Base-by-base conservation (phyloP, 2,888 invertebrate genomes). In the Eristalis arbustorum region DNA sequence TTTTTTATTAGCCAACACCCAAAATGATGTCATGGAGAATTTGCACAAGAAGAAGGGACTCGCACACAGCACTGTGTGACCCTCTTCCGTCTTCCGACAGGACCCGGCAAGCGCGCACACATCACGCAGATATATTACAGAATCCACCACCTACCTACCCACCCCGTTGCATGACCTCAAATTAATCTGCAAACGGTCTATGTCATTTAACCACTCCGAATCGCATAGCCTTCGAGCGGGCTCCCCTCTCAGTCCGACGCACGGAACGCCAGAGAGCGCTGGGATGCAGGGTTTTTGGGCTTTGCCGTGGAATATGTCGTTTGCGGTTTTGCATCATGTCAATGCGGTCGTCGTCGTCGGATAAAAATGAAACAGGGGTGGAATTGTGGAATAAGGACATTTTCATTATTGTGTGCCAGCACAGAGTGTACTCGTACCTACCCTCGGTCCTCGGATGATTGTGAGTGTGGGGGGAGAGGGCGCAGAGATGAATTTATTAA, bases 111-210 rank as follows among this genome's bases (percentile, higher is more conserved):
- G 34, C 69, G 34, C 69, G 63, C 49, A 57, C 11, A 56, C 40
- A 42, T 49, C 72, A 62, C 68, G 31, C 80, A 57, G 69, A 42
- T 84, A 67, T 74, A 74, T 78, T 83, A 66, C 74, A 87, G 71
- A 69, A 83, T 71, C 74, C 77, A 66, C 40, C 66, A 71, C 40
- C 68, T 59, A 40, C 37, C 22, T 13, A 69, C 49, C 72, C 67
- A 84, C 61, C 83, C 83, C 87, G 63, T 75, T 63, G 72, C 78
- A 87, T 87, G 87, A 87, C 83, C 87, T 87, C 82, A 83, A 87
- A 87, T 87, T 85, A 82, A 82, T 85, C 85, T 82, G 62, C 73
- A 68, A 85, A 82, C 77, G 82, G 74, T 85, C 77, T 82, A 74
- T 77, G 82, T 85, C 85, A 76, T 82, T 85, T 85, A 82, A 85